phyloP scores from a whole-genome alignment of 1,140 invertebrate species.

The Marisa cornuarietis region DNA sequence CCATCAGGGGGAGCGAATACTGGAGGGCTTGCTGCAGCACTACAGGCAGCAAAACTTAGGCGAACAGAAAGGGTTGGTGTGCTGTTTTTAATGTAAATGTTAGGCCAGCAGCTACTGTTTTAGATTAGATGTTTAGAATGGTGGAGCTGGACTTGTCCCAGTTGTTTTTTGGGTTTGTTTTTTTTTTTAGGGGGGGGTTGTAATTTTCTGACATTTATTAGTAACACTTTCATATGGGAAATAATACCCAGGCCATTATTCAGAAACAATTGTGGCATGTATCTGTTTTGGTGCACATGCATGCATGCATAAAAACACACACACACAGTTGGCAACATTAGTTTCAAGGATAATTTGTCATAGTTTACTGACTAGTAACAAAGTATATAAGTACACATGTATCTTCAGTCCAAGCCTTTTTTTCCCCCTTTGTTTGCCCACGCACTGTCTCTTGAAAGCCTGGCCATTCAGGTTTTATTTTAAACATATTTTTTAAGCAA shows the following conservation, averaged over 20 bases:
- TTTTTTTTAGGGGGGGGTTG: not conserved
- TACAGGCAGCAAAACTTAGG: constrained; percentile 43
- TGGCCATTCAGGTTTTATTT: too few species aligned
- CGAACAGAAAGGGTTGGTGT: constrained; percentile 33
- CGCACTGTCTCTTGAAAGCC: too few species aligned
- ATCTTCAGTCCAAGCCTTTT: too few species aligned
- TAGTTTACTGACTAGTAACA: not conserved
- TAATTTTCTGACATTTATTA: not conserved
- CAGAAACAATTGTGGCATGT: not conserved
- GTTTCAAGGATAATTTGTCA: not conserved
- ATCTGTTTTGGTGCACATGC: not conserved
- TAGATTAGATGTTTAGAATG: not conserved
- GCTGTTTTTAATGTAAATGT: not conserved
- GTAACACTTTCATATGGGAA: not conserved
- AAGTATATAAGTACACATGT: too few species aligned
- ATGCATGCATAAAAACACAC: too few species aligned
- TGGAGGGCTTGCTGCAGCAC: constrained; percentile 44
- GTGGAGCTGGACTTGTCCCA: not conserved
- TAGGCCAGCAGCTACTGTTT: constrained; percentile 1
- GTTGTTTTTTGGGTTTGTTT: not conserved
- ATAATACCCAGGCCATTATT: too few species aligned
- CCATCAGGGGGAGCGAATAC: constrained; percentile 25
- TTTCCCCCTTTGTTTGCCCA: too few species aligned
- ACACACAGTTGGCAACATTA: not conserved
- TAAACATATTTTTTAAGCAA: too few species aligned